These are phyloP conservation scores for Zaprionus nigranus DNA, from an alignment of 1,140 invertebrate species.

Conservation along the genomic window DNA sequence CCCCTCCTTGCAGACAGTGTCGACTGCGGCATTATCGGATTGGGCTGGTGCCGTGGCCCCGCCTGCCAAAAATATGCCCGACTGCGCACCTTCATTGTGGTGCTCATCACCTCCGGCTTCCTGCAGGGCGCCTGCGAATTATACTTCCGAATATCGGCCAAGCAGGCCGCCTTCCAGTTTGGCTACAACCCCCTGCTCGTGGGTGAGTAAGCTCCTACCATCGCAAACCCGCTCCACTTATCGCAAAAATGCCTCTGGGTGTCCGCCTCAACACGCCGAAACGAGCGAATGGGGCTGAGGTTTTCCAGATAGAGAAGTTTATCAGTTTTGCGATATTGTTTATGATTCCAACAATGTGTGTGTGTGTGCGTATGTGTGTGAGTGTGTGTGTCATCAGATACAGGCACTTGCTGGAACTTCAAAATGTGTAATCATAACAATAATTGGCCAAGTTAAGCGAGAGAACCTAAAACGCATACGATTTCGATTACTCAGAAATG, in stretches of 20 bases:
- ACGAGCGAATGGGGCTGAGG: constrained; percentile 28
- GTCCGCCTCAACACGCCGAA: constrained; percentile 46
- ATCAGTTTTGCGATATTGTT: constrained; percentile 80
- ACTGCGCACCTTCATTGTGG: constrained; percentile 85
- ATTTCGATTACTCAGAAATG: constrained; percentile 31
- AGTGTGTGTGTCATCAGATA: constrained; percentile 26
- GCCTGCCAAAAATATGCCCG: constrained; percentile 87
- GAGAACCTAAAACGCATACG: constrained; percentile 2
- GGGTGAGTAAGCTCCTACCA: constrained; percentile 79
- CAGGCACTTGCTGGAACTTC: constrained; percentile 16
- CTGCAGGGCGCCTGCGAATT: constrained; percentile 86
- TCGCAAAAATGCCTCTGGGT: constrained; percentile 47
- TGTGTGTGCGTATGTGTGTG: background rate
- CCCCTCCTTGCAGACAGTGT: constrained; percentile 83
- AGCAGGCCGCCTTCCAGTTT: constrained; percentile 85
- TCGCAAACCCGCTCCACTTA: constrained; percentile 29
- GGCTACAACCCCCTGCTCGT: constrained; percentile 85
- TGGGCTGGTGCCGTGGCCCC: constrained; percentile 85
- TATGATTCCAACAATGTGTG: constrained; percentile 39
- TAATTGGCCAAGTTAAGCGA: constrained; percentile 27
- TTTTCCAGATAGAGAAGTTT: constrained; percentile 41
- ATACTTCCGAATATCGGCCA: constrained; percentile 86
- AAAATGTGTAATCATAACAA: constrained; percentile 53
- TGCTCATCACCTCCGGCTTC: constrained; percentile 85
- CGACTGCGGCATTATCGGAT: constrained; percentile 87